These are phyloP conservation scores for Australoheros facetus DNA, from an alignment of 2,797 vertebrate genomes.

Conservation along the genomic window DNA sequence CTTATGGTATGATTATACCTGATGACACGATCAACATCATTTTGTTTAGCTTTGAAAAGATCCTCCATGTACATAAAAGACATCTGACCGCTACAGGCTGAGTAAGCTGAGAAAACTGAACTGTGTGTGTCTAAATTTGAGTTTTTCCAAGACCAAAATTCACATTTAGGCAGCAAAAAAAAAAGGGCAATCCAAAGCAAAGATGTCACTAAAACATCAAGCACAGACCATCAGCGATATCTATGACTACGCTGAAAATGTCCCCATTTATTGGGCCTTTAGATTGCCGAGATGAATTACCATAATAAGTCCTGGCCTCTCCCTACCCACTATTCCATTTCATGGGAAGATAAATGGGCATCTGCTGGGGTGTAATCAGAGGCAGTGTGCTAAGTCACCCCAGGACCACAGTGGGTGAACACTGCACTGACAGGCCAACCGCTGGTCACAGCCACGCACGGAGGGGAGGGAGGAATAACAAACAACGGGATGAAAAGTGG, in stretches of 20 bases:
- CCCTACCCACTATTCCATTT: slow-evolving; percentile 34
- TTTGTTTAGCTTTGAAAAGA: background rate
- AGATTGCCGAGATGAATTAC: slow-evolving; percentile 36
- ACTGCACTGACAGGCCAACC: slow-evolving; percentile 52
- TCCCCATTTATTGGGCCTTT: slow-evolving; percentile 32
- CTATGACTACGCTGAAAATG: slow-evolving; percentile 35
- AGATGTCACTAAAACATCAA: background rate
- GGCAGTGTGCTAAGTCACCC: slow-evolving; percentile 53
- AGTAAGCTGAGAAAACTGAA: background rate
- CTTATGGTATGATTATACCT: background rate
- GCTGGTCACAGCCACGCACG: slow-evolving; percentile 25
- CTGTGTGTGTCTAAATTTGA: background rate
- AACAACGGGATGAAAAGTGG: slow-evolving; percentile 2
- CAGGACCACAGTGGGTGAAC: slow-evolving; percentile 55
- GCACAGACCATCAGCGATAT: slow-evolving; percentile 1
- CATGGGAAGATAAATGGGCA: slow-evolving; percentile 55
- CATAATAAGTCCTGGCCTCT: slow-evolving; percentile 49
- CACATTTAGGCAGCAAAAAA: background rate
- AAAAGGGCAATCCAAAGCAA: background rate
- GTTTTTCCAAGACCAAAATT: background rate
- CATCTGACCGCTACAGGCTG: no score
- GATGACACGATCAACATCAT: background rate
- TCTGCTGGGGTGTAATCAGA: slow-evolving; percentile 66
- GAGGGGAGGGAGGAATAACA: slow-evolving; percentile 3
- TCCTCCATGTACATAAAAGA: background rate